Evolutionary conservation across 2,113 vertebrate species (phyloP).

Genomic region (Myxocyprinus asiaticus): DNA sequence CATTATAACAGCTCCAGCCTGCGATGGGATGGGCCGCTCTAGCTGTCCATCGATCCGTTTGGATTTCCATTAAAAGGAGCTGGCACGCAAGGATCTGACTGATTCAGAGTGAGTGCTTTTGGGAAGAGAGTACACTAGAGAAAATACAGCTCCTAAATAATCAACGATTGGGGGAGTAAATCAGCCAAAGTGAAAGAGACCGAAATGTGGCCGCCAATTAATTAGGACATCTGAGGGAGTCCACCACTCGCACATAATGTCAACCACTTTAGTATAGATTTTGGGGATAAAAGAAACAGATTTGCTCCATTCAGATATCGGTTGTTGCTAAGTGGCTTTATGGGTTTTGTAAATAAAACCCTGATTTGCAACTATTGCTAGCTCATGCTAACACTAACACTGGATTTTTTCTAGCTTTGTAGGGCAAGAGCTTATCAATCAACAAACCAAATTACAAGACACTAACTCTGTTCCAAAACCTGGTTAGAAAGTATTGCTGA

Average conservation of each 20-base stretch:
- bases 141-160: constrained; percentile 35
- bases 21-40: constrained; percentile 25
- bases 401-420: no score
- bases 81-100: constrained; percentile 20
- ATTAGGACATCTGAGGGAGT: constrained; percentile 43
- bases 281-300: neutral
- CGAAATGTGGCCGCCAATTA: constrained; percentile 38
- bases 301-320: neutral
- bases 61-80: constrained; percentile 49
- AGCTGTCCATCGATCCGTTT: constrained; percentile 51
- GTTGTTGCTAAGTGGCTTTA: neutral
- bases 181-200: constrained; percentile 41
- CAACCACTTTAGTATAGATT: constrained; percentile 22
- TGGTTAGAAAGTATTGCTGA: no score
- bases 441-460: no score
- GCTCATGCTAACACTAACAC: no score
- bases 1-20: constrained; percentile 14
- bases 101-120: constrained; percentile 43
- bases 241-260: constrained; percentile 19
- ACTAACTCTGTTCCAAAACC: no score
- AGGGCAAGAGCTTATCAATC: no score
- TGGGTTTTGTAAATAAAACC: neutral
- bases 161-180: constrained; percentile 28
- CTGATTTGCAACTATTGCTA: neutral
- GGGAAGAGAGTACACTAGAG: constrained; percentile 32